These are phyloP conservation scores for Ectobius pallidus DNA, from an alignment of 2,888 invertebrate genomes.

Conservation along the genomic window DNA sequence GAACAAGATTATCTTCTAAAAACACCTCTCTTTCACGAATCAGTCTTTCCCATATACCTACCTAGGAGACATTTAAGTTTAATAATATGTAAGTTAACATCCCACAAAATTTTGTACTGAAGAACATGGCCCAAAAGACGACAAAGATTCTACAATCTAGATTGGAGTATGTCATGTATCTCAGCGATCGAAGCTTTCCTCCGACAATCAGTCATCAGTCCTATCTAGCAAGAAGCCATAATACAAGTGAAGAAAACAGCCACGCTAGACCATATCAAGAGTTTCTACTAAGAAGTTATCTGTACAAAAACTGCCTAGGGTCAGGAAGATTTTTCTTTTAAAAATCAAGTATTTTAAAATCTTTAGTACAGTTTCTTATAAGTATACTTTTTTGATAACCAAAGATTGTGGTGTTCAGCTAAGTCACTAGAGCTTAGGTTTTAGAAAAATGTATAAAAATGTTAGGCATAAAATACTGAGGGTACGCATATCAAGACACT, in stretches of 20 bases:
- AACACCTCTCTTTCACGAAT: conserved; percentile 34
- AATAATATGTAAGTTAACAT: conserved; percentile 36
- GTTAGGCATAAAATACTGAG: conserved; percentile 6
- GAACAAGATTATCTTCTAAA: conserved; percentile 34
- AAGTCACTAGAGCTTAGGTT: background rate
- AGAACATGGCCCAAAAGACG: conserved; percentile 33
- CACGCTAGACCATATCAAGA: background rate
- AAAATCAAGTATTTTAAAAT: background rate
- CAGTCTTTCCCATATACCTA: conserved; percentile 44
- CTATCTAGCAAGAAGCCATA: conserved; percentile 23
- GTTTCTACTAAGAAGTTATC: background rate
- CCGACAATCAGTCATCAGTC: conserved; percentile 9
- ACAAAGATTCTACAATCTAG: conserved; percentile 24
- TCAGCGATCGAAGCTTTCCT: background rate
- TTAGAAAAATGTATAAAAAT: conserved; percentile 38
- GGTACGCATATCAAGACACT: background rate
- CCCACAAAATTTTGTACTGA: conserved; percentile 43
- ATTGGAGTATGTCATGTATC: conserved; percentile 27
- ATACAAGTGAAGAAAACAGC: conserved; percentile 14
- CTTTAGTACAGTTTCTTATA: background rate
- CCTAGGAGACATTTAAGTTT: conserved; percentile 36
- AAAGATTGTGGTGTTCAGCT: no score
- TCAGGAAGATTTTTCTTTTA: conserved; percentile 40
- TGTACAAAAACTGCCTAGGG: conserved; percentile 34
- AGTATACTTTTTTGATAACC: no score